Evolutionary conservation across 2,113 vertebrate genomes (phyloP).

Genomic region (Narcine bancroftii): DNA sequence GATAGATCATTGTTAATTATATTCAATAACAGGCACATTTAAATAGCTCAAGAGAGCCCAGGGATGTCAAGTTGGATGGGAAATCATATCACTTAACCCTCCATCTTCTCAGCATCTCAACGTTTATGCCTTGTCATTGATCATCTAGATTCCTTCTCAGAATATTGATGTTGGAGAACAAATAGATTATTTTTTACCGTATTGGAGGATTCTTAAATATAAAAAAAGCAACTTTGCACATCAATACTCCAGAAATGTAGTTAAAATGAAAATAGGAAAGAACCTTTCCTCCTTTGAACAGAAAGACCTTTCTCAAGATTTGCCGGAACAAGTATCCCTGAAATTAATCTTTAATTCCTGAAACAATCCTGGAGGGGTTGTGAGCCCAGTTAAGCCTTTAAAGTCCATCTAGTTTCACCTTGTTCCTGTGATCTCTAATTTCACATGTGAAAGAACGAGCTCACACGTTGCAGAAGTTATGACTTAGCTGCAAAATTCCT

Average conservation of each 20-base stretch:
- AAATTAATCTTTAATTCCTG: background rate
- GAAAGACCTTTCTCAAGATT: background rate
- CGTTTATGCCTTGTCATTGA: no score
- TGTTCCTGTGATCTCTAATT: slow-evolving; percentile 38
- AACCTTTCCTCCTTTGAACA: background rate
- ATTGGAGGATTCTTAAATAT: background rate
- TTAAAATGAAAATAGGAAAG: background rate
- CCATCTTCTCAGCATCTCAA: background rate
- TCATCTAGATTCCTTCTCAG: background rate
- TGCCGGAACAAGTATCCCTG: background rate
- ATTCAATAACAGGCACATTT: background rate
- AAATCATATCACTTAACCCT: background rate
- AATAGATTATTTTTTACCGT: background rate
- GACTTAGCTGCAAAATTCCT: slow-evolving; percentile 48
- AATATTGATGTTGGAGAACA: background rate
- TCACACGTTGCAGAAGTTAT: slow-evolving; percentile 45
- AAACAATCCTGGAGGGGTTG: background rate
- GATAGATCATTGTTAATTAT: background rate
- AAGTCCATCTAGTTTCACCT: slow-evolving; percentile 10
- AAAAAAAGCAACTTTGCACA: background rate
- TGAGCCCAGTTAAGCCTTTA: background rate
- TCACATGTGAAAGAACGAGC: slow-evolving; percentile 40
- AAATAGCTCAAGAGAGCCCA: background rate
- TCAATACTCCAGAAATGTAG: background rate
- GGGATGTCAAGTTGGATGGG: background rate